phyloP scores from a whole-genome alignment of 2,888 invertebrate genomes.

The Synanthedon tipuliformis region DNA sequence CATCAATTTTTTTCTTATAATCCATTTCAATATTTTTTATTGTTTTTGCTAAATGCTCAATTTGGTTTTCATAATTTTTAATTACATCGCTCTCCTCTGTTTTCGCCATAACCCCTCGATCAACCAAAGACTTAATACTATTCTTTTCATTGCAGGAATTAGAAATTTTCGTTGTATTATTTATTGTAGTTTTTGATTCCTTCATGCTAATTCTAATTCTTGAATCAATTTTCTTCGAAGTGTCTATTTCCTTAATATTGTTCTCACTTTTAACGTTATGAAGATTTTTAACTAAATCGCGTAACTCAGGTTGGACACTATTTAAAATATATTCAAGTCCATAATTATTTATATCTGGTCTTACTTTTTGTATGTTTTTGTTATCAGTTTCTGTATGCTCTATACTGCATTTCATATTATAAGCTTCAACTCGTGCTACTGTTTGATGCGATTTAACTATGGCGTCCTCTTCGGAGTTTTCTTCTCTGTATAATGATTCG shows the following conservation, averaged over 20 bases:
- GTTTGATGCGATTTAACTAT: constrained; percentile 21
- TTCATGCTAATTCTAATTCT: constrained; percentile 9
- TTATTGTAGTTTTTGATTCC: neutral
- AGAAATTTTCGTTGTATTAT: constrained; percentile 11
- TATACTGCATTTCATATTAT: constrained; percentile 16
- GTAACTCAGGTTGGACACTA: constrained; percentile 25
- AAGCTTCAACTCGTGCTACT: constrained; percentile 26
- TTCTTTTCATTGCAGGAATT: constrained; percentile 14
- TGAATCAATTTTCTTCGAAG: constrained; percentile 8
- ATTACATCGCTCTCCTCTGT: constrained; percentile 21
- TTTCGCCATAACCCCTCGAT: constrained; percentile 6
- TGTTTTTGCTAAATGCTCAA: constrained; percentile 31
- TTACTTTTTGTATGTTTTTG: constrained; percentile 5
- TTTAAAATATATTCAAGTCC: constrained; percentile 38
- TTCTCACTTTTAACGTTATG: constrained; percentile 30
- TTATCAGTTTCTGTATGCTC: neutral
- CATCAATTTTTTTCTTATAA: constrained; percentile 49
- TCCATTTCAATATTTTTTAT: constrained; percentile 43
- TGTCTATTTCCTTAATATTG: constrained; percentile 11
- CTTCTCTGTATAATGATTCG: constrained; percentile 3
- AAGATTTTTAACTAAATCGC: constrained; percentile 12
- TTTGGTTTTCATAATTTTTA: constrained; percentile 38
- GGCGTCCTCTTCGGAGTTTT: neutral
- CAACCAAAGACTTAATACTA: constrained; percentile 3
- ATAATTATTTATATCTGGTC: constrained; percentile 14